A percentile compares a stretch with the other conserved stretches of the same genome.
Conservation (phyloP, 2,113 vertebrate species). For the Eudorcas thomsonii region DNA sequence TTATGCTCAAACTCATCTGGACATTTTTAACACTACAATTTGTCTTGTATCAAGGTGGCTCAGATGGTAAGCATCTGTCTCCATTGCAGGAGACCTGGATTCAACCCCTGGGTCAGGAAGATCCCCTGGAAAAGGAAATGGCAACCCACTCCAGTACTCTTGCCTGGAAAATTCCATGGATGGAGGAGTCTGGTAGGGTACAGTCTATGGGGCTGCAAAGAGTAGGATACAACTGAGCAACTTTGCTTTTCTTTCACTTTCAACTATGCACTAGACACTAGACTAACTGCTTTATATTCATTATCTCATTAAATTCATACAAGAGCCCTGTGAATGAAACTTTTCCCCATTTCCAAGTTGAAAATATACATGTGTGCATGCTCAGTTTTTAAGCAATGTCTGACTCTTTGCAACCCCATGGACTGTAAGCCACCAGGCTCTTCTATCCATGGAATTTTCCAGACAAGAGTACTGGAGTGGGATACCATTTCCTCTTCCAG, state of each 20-base stretch:
- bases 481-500: background rate
- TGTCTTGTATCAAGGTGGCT: background rate
- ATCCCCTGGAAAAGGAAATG: background rate
- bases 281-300: background rate
- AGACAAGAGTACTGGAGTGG: background rate
- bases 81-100: accelerated
- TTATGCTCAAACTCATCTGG: background rate
- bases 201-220: background rate
- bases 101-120: background rate
- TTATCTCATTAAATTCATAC: background rate
- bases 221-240: background rate
- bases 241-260: background rate
- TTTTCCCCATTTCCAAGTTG: background rate
- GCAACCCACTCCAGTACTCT: background rate
- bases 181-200: background rate
- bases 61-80: background rate
- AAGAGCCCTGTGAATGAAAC: background rate
- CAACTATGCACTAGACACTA: background rate
- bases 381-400: background rate
- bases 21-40: background rate
- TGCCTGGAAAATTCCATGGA: background rate
- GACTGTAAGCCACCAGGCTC: background rate
- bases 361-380: background rate
- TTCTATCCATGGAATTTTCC: background rate
- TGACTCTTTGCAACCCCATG: background rate